Evolutionary conservation across 2,888 invertebrate genomes (phyloP).

Genomic region (Sphaerophoria rueppellii): DNA sequence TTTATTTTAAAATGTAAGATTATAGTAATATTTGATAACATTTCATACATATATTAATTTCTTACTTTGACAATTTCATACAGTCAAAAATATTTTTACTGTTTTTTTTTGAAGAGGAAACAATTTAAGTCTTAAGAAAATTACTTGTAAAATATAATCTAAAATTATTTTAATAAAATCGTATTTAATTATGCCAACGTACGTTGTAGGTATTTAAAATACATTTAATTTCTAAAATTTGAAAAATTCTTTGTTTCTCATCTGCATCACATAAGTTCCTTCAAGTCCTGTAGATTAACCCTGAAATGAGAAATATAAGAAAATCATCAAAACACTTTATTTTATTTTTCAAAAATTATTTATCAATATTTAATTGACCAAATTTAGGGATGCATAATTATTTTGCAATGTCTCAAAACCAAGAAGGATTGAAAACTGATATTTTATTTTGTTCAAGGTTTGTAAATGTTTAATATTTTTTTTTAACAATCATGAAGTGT

Average conservation of each 20-base stretch:
- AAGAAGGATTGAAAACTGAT: constrained; percentile 27
- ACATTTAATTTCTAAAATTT: neutral
- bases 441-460: no score
- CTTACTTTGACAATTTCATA: no score
- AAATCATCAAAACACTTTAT: neutral
- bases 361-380: neutral
- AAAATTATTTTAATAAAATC: no score
- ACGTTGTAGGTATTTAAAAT: neutral
- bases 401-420: constrained; percentile 15
- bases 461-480: no score
- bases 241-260: constrained; percentile 8
- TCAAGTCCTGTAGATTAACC: constrained; percentile 65
- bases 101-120: neutral
- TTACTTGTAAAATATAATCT: no score
- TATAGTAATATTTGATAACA: no score
- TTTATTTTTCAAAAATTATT: neutral
- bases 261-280: constrained; percentile 52
- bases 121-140: no score
- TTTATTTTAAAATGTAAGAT: no score
- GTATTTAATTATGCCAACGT: no score
- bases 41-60: no score
- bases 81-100: neutral
- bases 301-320: constrained; percentile 46
- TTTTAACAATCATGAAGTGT: no score
- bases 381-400: neutral